These are phyloP conservation scores for Temnothorax longispinosus DNA, from an alignment of 1,140 invertebrate genomes.

Conservation along the genomic window DNA sequence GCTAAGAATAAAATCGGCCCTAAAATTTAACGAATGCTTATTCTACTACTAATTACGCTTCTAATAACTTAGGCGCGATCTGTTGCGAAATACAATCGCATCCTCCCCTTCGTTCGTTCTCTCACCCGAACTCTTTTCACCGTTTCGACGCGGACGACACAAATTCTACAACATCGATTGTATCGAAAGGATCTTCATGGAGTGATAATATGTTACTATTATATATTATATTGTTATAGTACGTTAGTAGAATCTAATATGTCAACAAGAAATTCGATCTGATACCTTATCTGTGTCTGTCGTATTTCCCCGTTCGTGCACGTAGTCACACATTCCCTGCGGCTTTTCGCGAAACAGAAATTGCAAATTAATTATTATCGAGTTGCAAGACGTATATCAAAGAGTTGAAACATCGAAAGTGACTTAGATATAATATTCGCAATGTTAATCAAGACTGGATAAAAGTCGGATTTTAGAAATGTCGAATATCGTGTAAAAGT, in stretches of 20 bases:
- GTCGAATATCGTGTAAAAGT: not conserved
- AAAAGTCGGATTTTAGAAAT: not conserved
- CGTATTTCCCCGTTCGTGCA: slow-evolving; percentile 17
- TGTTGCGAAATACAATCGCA: slow-evolving; percentile 38
- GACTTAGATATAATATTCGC: not conserved
- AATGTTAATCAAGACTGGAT: not conserved
- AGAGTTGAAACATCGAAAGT: slow-evolving; percentile 10
- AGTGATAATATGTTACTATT: slow-evolving; percentile 39
- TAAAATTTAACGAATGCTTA: slow-evolving; percentile 18
- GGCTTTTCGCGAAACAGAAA: slow-evolving; percentile 19
- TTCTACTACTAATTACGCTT: not conserved
- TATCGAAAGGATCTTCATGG: slow-evolving; percentile 41
- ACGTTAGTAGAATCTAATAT: slow-evolving; percentile 72
- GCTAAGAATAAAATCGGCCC: not conserved
- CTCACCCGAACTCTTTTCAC: not conserved
- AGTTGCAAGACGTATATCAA: not conserved
- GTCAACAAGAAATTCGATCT: slow-evolving; percentile 81
- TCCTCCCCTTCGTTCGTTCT: slow-evolving; percentile 17
- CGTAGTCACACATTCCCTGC: slow-evolving; percentile 3
- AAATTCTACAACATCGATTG: slow-evolving; percentile 50
- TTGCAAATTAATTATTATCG: not conserved
- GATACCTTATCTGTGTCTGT: slow-evolving; percentile 64
- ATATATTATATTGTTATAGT: slow-evolving; percentile 43
- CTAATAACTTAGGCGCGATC: slow-evolving; percentile 42
- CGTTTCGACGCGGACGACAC: slow-evolving; percentile 20